phyloP scores from a whole-genome alignment of 2,888 invertebrate genomes.

The Pseudococcus longispinus region DNA sequence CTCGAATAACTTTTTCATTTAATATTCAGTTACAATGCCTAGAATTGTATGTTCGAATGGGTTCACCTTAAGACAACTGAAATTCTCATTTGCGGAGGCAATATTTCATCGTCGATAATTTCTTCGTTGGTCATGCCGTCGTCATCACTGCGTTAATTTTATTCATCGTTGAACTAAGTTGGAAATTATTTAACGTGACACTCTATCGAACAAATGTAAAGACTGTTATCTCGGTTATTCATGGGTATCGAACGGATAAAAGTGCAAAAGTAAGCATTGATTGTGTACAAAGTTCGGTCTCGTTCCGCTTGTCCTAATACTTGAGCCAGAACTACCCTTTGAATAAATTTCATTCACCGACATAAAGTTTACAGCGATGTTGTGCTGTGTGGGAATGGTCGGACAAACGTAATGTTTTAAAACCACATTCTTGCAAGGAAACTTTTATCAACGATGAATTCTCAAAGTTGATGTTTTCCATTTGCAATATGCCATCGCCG shows the following conservation, averaged over 20 bases:
- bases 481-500: neutral
- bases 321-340: neutral
- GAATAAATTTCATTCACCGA: constrained; percentile 4
- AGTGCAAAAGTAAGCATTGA: constrained; percentile 20
- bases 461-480: constrained; percentile 26
- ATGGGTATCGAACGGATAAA: neutral
- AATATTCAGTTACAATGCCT: no score
- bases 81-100: neutral
- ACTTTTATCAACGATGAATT: constrained; percentile 26
- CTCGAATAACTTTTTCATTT: no score
- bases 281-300: constrained; percentile 13
- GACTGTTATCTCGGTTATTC: neutral
- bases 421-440: constrained; percentile 8
- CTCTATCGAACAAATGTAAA: neutral
- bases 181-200: neutral
- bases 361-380: neutral
- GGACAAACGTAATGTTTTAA: constrained; percentile 3
- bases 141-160: neutral
- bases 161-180: neutral
- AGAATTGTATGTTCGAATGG: neutral
- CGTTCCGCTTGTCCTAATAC: neutral
- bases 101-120: neutral
- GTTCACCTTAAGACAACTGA: neutral
- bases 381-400: neutral
- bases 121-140: neutral